Conservation (phyloP, 2,888 invertebrate genomes). For the Ariolimax columbianus region DNA sequence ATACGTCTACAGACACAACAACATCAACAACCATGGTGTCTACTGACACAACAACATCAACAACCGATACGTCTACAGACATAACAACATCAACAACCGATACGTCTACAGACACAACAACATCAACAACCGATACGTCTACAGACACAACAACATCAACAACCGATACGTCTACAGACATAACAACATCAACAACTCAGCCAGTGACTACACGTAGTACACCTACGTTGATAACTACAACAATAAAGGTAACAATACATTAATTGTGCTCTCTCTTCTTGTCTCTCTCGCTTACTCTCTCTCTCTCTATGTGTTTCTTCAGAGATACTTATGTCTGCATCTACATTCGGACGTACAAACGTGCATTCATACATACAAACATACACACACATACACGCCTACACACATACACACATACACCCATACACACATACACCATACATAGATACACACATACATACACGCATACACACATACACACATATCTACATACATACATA, state of each 20-base stretch:
- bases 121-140: too few species aligned
- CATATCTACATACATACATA: background rate
- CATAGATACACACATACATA: too few species aligned
- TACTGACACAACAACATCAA: background rate
- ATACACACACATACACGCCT: background rate
- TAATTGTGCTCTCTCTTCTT: background rate
- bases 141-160: background rate
- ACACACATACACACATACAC: background rate
- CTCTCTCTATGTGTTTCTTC: background rate
- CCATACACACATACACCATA: background rate
- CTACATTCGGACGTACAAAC: background rate
- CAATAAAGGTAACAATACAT: too few species aligned
- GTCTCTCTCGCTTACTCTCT: background rate
- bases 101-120: too few species aligned
- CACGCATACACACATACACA: too few species aligned
- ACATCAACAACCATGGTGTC: background rate
- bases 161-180: background rate
- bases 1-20: background rate
- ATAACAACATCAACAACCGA: background rate
- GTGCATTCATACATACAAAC: too few species aligned
- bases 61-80: background rate
- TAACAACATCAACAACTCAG: background rate
- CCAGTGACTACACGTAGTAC: too few species aligned
- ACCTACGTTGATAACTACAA: too few species aligned
- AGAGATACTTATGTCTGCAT: background rate